Percentiles rank a stretch among this genome's conserved stretches.
Conservation (phyloP, 2,113 vertebrate genomes). For the Pseudorhombus dupliciocellatus region DNA sequence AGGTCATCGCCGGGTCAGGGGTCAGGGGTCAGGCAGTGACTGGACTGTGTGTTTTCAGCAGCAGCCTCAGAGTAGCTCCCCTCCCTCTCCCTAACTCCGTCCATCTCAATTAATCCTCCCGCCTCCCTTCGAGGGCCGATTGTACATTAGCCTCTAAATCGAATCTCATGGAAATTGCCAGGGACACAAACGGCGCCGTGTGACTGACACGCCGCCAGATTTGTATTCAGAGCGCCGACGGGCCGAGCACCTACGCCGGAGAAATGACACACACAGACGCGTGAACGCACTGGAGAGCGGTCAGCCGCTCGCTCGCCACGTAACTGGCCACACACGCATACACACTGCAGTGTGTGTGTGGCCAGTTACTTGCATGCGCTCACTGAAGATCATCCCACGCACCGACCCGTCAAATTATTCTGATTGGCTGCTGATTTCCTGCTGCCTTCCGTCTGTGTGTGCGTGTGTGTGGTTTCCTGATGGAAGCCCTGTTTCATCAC, state of each 20-base stretch:
- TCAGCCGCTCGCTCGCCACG: slow-evolving; percentile 10
- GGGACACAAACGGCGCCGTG: slow-evolving; percentile 64
- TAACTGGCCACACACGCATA: not conserved
- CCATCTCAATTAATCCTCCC: slow-evolving; percentile 76
- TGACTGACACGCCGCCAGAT: slow-evolving; percentile 69
- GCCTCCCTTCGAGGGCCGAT: slow-evolving; percentile 68
- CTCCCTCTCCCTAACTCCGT: slow-evolving; percentile 47
- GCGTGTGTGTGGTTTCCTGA: slow-evolving; percentile 61
- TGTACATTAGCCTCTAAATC: slow-evolving; percentile 77
- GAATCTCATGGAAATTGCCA: slow-evolving; percentile 74
- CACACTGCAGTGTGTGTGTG: not conserved
- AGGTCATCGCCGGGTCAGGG: too few species aligned
- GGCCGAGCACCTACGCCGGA: slow-evolving; percentile 44
- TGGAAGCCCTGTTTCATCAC: slow-evolving; percentile 68
- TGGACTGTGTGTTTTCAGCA: too few species aligned
- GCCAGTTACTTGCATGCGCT: too few species aligned
- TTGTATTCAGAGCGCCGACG: slow-evolving; percentile 52
- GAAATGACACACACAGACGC: slow-evolving; percentile 29
- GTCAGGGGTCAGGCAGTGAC: too few species aligned
- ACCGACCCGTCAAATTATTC: slow-evolving; percentile 82
- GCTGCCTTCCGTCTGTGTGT: slow-evolving; percentile 63
- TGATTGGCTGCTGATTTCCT: slow-evolving; percentile 84
- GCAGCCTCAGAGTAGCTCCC: too few species aligned
- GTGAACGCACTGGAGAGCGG: slow-evolving; percentile 17
- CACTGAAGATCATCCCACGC: slow-evolving; percentile 62